Evolutionary conservation across 2,113 vertebrate species (phyloP).

Genomic region (Myrmecophaga tridactyla): DNA sequence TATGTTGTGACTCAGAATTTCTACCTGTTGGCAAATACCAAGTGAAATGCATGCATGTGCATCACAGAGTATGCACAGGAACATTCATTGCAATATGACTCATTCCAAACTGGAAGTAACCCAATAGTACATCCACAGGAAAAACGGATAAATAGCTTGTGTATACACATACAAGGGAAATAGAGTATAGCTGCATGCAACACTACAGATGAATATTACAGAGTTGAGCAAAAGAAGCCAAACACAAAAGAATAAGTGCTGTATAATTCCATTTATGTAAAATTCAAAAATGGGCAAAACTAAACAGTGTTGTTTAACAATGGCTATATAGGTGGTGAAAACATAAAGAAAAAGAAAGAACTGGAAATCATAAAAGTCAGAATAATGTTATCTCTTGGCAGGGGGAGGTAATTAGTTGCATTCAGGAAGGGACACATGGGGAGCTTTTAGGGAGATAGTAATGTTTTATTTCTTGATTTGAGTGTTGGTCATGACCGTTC

Average conservation of each 20-base stretch:
- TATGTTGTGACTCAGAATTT: neutral
- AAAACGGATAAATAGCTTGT: neutral
- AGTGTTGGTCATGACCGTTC: neutral
- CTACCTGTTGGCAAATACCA: neutral
- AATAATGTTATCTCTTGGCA: neutral
- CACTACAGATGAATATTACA: neutral
- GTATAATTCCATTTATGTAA: neutral
- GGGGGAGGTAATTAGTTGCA: neutral
- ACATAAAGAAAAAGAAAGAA: neutral
- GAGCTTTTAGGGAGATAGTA: neutral
- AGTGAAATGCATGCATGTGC: neutral
- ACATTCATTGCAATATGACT: neutral
- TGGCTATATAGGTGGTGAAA: neutral
- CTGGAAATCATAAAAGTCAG: neutral
- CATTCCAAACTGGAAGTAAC: neutral
- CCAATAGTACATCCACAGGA: neutral
- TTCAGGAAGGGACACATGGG: neutral
- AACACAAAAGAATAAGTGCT: neutral
- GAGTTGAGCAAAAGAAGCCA: neutral
- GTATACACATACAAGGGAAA: neutral
- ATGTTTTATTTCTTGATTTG: constrained; percentile 3
- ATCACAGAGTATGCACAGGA: neutral
- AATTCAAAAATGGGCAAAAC: neutral
- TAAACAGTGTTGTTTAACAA: neutral
- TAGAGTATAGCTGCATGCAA: neutral